Base-by-base conservation (phyloP, 1,140 invertebrate genomes). In the Heterodera schachtii region DNA sequence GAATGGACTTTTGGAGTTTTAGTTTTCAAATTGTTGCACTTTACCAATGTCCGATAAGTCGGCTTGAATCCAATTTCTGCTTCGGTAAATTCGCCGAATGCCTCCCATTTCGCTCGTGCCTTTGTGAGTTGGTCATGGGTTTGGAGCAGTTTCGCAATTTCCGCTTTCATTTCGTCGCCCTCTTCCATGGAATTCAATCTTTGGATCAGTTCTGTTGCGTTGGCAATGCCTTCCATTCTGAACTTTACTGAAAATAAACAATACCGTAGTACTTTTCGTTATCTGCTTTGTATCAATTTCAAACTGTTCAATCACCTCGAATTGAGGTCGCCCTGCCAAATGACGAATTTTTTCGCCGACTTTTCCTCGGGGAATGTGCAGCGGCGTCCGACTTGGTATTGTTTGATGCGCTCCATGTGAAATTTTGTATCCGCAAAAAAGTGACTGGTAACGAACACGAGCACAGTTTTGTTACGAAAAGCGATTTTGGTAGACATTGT, bases 281-380 rank as follows among this genome's bases (percentile, higher is more conserved):
- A 52, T 11, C 49, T 11, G 49, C 49, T 52, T 52, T 52, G n/a
- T 52, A 52, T 52, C 11, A 52, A 52, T 31, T 31, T 31, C 31
- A 31, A 31, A 31, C 31, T 52, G 49, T 60, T 60, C 57, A 64
- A 19, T 19, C 57, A 64, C 41, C 82, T 74, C n/a, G 67, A 83
- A 21, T 83, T 83, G 11, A 83, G 60, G 60, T 83, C 82, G 13
- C 82, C 82, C 44, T 84, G n/a, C 82, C 82, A 83, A 75, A 83
- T 70, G 60, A 84, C 71, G 8, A 44, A 83, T 60, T 82, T 74
- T 70, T 81, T 81, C 9, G 76, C 13, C 6, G 47, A 57, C 66
- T 83, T 49, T 49, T 64, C 49, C 52, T 83, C 82, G 0, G 83
- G 81, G 80, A 83, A 83, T 6, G 80, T 82, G 73, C 83, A 84